phyloP scores from a whole-genome alignment of 2,113 vertebrate species.

The Henicopernis longicauda region DNA sequence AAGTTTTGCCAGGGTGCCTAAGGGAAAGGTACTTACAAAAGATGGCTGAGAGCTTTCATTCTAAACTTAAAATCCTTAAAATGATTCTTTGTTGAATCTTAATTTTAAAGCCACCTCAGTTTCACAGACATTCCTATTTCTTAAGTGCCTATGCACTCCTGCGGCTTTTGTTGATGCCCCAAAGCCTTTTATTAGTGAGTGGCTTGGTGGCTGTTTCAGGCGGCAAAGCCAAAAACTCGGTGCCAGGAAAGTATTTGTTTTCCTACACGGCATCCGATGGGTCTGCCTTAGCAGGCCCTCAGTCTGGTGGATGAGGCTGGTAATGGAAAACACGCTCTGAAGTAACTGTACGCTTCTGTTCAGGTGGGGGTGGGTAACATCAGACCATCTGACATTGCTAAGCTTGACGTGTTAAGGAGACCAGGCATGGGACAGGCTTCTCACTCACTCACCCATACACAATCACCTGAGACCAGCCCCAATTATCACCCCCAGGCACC shows the following conservation, averaged over 20 bases:
- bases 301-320: not conserved
- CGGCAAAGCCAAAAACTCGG: not conserved
- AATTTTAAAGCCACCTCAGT: not conserved
- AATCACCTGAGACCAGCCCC: not conserved
- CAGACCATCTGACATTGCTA: not conserved
- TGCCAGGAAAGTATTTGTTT: not conserved
- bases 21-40: not conserved
- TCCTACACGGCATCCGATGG: not conserved
- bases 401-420: not conserved
- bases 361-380: rapidly evolving
- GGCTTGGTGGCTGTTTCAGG: not conserved
- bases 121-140: not conserved
- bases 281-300: not conserved
- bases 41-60: not conserved
- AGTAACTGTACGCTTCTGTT: not conserved
- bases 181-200: not conserved
- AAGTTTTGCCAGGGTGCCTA: not conserved
- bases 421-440: not conserved
- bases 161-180: not conserved
- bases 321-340: not conserved
- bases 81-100: not conserved
- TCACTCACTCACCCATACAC: rapidly evolving
- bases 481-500: rapidly evolving
- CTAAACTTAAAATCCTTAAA: not conserved
- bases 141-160: not conserved